phyloP scores from a whole-genome alignment of 1,140 invertebrate species.

The Cryptotermes secundus region DNA sequence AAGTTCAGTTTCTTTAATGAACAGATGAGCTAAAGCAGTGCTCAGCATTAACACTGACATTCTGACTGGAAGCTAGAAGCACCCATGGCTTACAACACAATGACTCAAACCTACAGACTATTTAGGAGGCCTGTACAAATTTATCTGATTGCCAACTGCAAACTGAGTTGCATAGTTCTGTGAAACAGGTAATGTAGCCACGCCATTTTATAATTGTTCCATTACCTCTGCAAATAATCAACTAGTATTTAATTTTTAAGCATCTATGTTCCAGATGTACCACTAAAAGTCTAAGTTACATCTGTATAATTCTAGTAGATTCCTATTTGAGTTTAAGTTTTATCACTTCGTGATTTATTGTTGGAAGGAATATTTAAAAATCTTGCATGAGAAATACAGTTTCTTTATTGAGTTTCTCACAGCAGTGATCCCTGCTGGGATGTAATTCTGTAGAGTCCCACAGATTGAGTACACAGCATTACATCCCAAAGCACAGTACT shows the following conservation, averaged over 20 bases:
- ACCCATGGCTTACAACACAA: slow-evolving; percentile 4
- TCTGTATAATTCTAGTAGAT: neutral
- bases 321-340: neutral
- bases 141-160: neutral
- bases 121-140: neutral
- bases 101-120: neutral
- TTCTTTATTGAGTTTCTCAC: too few relatives aligned
- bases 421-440: too few relatives aligned
- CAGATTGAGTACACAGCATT: too few relatives aligned
- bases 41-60: too few relatives aligned
- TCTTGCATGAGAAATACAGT: neutral
- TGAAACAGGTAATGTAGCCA: neutral
- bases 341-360: neutral
- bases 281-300: neutral
- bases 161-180: neutral
- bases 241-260: neutral
- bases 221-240: neutral
- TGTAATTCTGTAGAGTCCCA: too few relatives aligned
- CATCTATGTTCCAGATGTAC: neutral
- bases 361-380: neutral
- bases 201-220: neutral
- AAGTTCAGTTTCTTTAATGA: neutral
- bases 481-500: too few relatives aligned
- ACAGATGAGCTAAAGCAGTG: neutral
- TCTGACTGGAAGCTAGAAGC: slow-evolving; percentile 2